phyloP scores from a whole-genome alignment of 2,113 vertebrate genomes.

The Alouatta palliata region DNA sequence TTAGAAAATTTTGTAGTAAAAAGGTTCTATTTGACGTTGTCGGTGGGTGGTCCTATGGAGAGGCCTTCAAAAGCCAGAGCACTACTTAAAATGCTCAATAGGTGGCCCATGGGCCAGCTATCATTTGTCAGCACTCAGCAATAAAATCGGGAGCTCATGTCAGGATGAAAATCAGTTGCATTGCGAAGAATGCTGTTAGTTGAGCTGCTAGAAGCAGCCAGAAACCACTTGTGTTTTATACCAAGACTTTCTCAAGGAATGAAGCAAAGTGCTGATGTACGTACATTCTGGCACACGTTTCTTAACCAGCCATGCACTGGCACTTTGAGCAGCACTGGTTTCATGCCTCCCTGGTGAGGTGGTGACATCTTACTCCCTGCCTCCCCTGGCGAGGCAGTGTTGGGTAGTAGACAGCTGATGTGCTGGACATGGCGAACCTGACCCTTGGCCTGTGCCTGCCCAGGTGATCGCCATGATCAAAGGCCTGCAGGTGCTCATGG shows the following conservation, averaged over 20 bases:
- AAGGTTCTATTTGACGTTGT: not conserved
- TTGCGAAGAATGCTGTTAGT: fast-evolving
- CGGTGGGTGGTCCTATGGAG: not conserved
- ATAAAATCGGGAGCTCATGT: fast-evolving
- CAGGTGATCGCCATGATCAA: conserved; percentile 99
- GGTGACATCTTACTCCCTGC: fast-evolving
- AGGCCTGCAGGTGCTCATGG: conserved; percentile 98
- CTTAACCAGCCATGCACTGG: fast-evolving
- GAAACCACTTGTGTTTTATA: fast-evolving
- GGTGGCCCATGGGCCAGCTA: not conserved
- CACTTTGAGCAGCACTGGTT: not conserved
- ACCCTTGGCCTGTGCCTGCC: conserved; percentile 19
- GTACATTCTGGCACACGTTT: fast-evolving
- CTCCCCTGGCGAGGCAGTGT: fast-evolving
- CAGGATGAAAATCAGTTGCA: fast-evolving
- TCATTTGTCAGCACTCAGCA: not conserved
- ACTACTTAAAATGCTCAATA: not conserved
- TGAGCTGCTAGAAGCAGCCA: not conserved
- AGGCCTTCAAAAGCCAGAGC: not conserved
- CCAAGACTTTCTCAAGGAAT: not conserved
- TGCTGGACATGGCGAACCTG: not conserved
- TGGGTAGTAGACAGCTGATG: not conserved
- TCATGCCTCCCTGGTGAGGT: not conserved
- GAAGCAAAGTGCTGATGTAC: not conserved
- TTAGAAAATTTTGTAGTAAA: not conserved